Evolutionary conservation across 2,113 vertebrate genomes (phyloP).

Genomic region (Stigmatopora argus): DNA sequence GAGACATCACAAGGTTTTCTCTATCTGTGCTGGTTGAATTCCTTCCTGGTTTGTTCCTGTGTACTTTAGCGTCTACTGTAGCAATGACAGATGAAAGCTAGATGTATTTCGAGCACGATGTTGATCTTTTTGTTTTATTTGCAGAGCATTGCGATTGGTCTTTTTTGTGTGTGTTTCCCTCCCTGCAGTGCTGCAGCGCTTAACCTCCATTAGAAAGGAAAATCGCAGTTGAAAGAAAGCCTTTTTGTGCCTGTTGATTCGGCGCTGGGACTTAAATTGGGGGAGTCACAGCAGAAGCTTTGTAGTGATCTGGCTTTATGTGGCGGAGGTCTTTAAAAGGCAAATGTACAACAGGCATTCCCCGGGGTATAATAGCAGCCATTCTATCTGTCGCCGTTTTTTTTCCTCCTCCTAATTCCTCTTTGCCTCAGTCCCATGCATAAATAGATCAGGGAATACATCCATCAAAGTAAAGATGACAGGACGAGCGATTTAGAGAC

Average conservation of each 20-base stretch:
- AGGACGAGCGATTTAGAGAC: conserved; percentile 70
- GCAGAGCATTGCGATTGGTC: conserved; percentile 36
- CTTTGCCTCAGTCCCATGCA: conserved; percentile 61
- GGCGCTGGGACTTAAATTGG: conserved; percentile 27
- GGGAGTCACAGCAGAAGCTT: conserved; percentile 55
- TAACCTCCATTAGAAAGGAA: conserved; percentile 63
- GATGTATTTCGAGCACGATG: conserved; percentile 43
- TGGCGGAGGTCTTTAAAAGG: conserved; percentile 67
- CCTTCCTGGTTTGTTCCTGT: conserved; percentile 54
- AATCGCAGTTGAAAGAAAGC: conserved; percentile 57
- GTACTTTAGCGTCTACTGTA: conserved; percentile 50
- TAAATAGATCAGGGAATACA: conserved; percentile 77
- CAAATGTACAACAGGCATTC: conserved; percentile 69
- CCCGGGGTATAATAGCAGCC: conserved; percentile 60
- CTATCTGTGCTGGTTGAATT: conserved; percentile 31
- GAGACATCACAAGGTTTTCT: conserved; percentile 36
- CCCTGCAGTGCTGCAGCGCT: conserved; percentile 50
- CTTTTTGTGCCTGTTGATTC: conserved; percentile 59
- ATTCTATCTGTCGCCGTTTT: conserved; percentile 60
- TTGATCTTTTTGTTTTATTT: conserved; percentile 28
- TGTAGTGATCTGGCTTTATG: conserved; percentile 58
- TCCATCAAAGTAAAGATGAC: conserved; percentile 78
- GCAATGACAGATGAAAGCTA: conserved; percentile 38
- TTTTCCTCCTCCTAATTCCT: conserved; percentile 9
- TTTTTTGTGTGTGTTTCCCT: conserved; percentile 55